Base-by-base conservation (phyloP, 1,140 invertebrate genomes). In the Rhagoletis pomonella region DNA sequence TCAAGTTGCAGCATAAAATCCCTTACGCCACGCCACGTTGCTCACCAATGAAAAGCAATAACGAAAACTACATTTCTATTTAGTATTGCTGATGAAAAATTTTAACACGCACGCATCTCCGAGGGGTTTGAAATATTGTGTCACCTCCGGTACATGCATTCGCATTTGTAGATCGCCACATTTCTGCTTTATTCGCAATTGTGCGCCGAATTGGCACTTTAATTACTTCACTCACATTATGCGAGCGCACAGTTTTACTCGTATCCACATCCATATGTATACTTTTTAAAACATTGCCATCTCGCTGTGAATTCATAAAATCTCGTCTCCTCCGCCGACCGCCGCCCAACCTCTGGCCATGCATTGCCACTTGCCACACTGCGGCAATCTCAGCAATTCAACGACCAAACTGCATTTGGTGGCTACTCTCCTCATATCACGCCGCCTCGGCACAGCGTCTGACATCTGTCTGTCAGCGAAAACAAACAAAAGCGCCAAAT, bases 401-500 rank as follows among this genome's bases (percentile, higher is more conserved):
- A 42, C 67, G 17, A 44, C 42, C 64, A n/a, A 39, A 6, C 12
- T 47, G 39, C 3, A 9, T 12, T 42, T 44, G 10, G 10, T 50
- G 44, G 44, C 3, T 9, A 4, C n/a, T 55, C 73, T 19, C 73
- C 47, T 12, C n/a, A 3, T 3, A 50, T 12, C 44, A n/a, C 3
- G 5, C 17, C 9, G 47, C 47, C 47, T 10, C 19, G n/a, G n/a
- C 50, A 7, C 47, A 14, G 9, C n/a, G 73, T 81, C 73, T 81
- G 73, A 81, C 47, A 81, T 81, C 50, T 81, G 73, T 81, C 73
- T 81, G 73, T 81, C 73, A 81, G 47, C 47, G 47, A 81, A 81
- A 81, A 81, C 73, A 81, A 81, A 81, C 73, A 81, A 81, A 81
- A 81, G 73, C 73, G 44, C 73, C 47, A 81, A 81, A 81, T 81